Evolutionary conservation across 2,797 vertebrate genomes (phyloP), one percentile per base, ranked within the genome.

Genomic region (Coregonus ussuriensis): DNA sequence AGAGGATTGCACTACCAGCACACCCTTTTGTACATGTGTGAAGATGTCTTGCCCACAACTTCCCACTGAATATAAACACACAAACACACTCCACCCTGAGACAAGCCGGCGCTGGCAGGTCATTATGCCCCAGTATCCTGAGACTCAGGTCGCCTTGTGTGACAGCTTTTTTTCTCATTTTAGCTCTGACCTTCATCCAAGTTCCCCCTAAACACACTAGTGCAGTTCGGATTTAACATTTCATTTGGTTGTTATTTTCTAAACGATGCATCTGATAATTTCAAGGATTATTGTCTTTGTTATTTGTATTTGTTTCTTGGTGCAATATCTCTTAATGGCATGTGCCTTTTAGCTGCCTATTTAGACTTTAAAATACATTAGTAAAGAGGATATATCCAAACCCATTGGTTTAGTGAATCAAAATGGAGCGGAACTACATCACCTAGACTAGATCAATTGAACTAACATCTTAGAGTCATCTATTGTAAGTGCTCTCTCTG

Each of bases 1-100:
- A 93, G 90, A 93, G 91, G 90, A 94, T 93, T 93, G 93, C 89
- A 93, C 92, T 93, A 94, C 94, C 93, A 94, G 92, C 93, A 93
- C 91, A 89, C 91, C 88, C 88, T 92, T 93, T 93, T 94, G 85
- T 94, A 92, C 88, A 88, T 82, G 88, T 88, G 85, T 88, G 83
- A 88, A 79, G 77, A 90, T 89, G 92, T 92, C 89, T 87, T 89
- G 88, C 86, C 87, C 85, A 81, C 86, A 80, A 79, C 85, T 87
- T 72, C 31, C 66, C 31, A 41, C 13, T 65, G 16, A 41, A 35
- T 35, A 51, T 53, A 4, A 77, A 78, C 75, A 84, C 87, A 82
- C 79, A 76, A 74, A 84, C 68, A 82, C 73, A 62, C 53, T 59
- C 47, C 18, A 76, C 83, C 80, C 85, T 88, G 84, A 83, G 81